These are phyloP conservation scores for Caenorhabditis doughertyi DNA, from an alignment of 2,888 invertebrate species.

Conservation along the genomic window DNA sequence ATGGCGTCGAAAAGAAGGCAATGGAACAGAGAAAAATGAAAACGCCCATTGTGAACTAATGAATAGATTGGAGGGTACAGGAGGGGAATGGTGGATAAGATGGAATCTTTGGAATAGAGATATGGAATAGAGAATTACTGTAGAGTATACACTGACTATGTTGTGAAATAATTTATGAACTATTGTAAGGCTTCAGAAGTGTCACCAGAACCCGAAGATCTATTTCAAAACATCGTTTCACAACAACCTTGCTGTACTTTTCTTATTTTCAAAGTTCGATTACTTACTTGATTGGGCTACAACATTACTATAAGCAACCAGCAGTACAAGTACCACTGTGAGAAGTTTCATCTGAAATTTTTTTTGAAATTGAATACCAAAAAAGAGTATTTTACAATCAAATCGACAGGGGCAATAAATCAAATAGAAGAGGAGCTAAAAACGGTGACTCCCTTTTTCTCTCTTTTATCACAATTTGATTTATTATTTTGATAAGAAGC, in stretches of 20 bases:
- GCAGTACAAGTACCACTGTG: constrained; percentile 34
- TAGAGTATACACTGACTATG: too few relatives aligned
- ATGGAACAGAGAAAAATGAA: background rate
- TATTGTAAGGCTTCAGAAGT: too few relatives aligned
- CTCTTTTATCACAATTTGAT: constrained; percentile 17
- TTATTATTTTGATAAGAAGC: constrained; percentile 34
- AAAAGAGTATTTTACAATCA: constrained; percentile 4
- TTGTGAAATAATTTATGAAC: too few relatives aligned
- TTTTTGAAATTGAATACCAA: background rate
- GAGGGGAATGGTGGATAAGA: too few relatives aligned
- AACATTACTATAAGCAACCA: background rate
- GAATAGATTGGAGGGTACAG: too few relatives aligned
- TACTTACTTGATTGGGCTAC: background rate
- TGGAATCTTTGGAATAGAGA: too few relatives aligned
- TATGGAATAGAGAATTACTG: too few relatives aligned
- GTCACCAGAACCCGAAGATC: too few relatives aligned
- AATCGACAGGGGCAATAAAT: constrained; percentile 20
- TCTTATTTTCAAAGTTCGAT: background rate
- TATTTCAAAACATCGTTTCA: too few relatives aligned
- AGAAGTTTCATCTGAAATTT: constrained; percentile 34
- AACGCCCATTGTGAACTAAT: constrained; percentile 25
- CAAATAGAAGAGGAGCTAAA: constrained; percentile 28
- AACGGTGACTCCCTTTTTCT: constrained; percentile 21
- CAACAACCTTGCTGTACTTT: too few relatives aligned
- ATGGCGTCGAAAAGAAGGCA: background rate